Evolutionary conservation across 2,888 invertebrate species (phyloP).

Genomic region (Eudasyphora cyanicolor): DNA sequence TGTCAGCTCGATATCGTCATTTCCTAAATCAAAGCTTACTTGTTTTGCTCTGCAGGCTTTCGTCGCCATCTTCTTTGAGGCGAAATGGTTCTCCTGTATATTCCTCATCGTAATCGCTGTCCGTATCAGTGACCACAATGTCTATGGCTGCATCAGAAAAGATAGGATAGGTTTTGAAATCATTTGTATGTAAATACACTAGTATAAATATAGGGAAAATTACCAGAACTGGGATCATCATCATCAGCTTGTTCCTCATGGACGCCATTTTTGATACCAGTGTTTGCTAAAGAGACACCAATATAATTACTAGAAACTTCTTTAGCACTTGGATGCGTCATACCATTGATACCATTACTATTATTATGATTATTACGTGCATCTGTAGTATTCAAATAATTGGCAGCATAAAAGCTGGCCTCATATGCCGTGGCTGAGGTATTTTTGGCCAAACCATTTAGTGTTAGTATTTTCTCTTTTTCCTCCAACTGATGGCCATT

Average conservation of each 20-base stretch:
- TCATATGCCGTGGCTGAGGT: slow-evolving; percentile 73
- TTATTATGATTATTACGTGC: slow-evolving; percentile 44
- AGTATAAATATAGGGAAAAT: neutral
- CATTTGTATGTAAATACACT: neutral
- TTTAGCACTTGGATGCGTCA: neutral
- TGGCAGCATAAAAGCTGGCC: slow-evolving; percentile 75
- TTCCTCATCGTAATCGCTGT: slow-evolving; percentile 76
- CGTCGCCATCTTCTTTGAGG: slow-evolving; percentile 71
- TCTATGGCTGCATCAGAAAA: slow-evolving; percentile 72
- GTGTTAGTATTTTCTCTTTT: slow-evolving; percentile 74
- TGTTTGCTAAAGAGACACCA: slow-evolving; percentile 70
- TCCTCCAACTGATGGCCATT: slow-evolving; percentile 74
- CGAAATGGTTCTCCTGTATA: slow-evolving; percentile 76
- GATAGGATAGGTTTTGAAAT: slow-evolving; percentile 1
- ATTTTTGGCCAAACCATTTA: slow-evolving; percentile 76
- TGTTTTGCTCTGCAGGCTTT: slow-evolving; percentile 73
- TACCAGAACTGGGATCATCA: slow-evolving; percentile 76
- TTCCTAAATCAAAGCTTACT: too few species aligned
- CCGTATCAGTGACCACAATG: slow-evolving; percentile 75
- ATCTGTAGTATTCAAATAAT: slow-evolving; percentile 70
- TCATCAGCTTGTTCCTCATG: slow-evolving; percentile 63
- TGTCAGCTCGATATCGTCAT: too few species aligned
- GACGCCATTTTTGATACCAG: slow-evolving; percentile 46
- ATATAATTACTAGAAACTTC: slow-evolving; percentile 69
- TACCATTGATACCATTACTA: slow-evolving; percentile 49